These are phyloP conservation scores for Psilopsiagon aymara DNA, from an alignment of 2,113 vertebrate species.

Conservation along the genomic window DNA sequence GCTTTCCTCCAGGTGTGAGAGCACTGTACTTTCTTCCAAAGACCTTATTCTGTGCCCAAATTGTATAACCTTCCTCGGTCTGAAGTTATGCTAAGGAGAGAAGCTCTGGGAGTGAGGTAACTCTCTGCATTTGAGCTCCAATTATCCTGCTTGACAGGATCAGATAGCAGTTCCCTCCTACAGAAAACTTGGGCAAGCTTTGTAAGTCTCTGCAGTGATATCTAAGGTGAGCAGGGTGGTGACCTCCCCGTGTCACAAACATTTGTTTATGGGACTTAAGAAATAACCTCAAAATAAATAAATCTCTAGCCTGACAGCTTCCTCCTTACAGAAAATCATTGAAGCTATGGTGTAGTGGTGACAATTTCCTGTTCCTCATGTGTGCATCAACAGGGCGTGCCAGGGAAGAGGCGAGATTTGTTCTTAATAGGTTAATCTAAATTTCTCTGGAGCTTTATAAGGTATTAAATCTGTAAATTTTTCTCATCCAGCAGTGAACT, in stretches of 20 bases:
- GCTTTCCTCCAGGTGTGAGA: background rate
- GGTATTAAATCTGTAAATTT: conserved; percentile 30
- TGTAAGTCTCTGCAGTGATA: background rate
- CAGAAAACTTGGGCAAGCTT: background rate
- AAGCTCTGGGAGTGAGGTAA: background rate
- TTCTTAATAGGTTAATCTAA: conserved; percentile 28
- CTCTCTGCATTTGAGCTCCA: background rate
- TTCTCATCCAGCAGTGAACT: conserved; percentile 24
- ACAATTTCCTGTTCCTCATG: background rate
- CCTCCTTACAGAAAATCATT: background rate
- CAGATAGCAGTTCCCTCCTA: background rate
- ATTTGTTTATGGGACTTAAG: background rate
- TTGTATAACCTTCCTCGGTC: background rate
- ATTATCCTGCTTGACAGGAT: background rate
- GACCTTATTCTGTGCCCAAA: background rate
- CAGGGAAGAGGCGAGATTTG: background rate
- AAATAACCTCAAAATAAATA: background rate
- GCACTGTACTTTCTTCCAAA: background rate
- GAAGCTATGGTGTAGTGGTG: background rate
- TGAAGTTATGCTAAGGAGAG: background rate
- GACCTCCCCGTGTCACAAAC: background rate
- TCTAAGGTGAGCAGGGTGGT: background rate
- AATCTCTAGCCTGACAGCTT: background rate
- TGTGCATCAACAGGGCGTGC: background rate
- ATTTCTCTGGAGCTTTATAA: conserved; percentile 19